phyloP scores from a whole-genome alignment of 2,888 invertebrate species.

The Meiosimyza platycephala region DNA sequence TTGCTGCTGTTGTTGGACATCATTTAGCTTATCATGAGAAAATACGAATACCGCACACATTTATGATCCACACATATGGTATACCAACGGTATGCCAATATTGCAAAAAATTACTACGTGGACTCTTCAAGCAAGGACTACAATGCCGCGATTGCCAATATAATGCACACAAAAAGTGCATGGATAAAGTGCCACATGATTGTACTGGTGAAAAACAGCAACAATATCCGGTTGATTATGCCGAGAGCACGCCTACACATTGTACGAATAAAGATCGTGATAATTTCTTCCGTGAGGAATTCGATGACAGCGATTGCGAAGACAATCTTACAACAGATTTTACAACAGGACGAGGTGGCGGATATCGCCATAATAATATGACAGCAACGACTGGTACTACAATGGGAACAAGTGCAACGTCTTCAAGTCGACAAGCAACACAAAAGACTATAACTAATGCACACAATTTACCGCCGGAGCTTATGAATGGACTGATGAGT shows the following conservation, averaged over 20 bases:
- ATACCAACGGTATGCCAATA: conserved; percentile 95
- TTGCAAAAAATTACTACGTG: conserved; percentile 95
- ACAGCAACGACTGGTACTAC: conserved; percentile 29
- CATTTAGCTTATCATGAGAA: conserved; percentile 55
- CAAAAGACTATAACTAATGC: conserved; percentile 48
- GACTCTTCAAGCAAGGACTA: conserved; percentile 94
- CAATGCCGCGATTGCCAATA: conserved; percentile 98
- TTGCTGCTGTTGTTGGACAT: conserved; percentile 62
- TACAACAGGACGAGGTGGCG: conserved; percentile 29
- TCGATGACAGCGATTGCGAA: conserved; percentile 74
- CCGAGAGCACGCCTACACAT: conserved; percentile 49
- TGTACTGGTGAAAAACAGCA: conserved; percentile 88
- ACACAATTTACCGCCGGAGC: conserved; percentile 60
- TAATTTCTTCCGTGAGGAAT: conserved; percentile 68
- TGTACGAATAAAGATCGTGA: conserved; percentile 53
- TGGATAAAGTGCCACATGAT: conserved; percentile 89
- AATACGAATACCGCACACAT: conserved; percentile 92
- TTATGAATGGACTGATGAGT: conserved; percentile 55
- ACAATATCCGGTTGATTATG: conserved; percentile 61
- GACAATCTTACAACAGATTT: conserved; percentile 63
- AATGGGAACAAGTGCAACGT: conserved; percentile 13
- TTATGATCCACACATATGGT: conserved; percentile 96
- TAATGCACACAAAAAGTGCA: conserved; percentile 95
- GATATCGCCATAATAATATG: conserved; percentile 19
- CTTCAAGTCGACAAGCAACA: conserved; percentile 50